Evolutionary conservation across 2,797 vertebrate genomes (phyloP).

Genomic region (Prionace glauca): DNA sequence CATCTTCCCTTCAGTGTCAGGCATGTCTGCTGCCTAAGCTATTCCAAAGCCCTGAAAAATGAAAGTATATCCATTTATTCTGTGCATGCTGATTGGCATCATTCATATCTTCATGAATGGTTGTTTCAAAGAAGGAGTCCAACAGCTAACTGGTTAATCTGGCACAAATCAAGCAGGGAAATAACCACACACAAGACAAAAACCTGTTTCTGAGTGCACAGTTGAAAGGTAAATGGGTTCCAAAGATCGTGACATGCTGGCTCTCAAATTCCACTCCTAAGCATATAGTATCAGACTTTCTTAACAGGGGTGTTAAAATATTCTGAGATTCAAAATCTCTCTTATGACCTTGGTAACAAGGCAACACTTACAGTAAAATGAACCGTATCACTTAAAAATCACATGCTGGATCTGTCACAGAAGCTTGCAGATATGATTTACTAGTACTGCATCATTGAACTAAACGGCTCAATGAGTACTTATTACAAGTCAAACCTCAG

Average conservation of each 20-base stretch:
- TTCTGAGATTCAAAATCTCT: not conserved
- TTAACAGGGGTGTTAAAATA: not conserved
- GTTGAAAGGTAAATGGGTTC: not conserved
- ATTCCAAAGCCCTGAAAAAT: not conserved
- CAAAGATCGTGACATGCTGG: not conserved
- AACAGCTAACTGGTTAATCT: not conserved
- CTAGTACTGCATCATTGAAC: not conserved
- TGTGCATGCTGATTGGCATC: not conserved
- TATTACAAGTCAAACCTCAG: constrained; percentile 31
- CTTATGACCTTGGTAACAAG: constrained; percentile 17
- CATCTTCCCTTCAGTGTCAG: not conserved
- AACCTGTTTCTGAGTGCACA: not conserved
- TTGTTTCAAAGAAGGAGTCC: not conserved
- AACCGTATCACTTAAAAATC: constrained; percentile 1
- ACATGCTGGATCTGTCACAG: constrained; percentile 27
- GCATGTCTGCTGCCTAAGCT: not conserved
- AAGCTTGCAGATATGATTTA: not conserved
- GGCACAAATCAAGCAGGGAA: not conserved
- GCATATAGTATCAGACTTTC: not conserved
- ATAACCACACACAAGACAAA: not conserved
- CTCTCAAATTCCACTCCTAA: not conserved
- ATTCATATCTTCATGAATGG: not conserved
- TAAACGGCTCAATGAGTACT: constrained; percentile 21
- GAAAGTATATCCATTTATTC: too few relatives aligned
- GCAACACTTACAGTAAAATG: constrained; percentile 7